Evolutionary conservation across 2,113 vertebrate species (phyloP).

Genomic region (Tyrannus savana): DNA sequence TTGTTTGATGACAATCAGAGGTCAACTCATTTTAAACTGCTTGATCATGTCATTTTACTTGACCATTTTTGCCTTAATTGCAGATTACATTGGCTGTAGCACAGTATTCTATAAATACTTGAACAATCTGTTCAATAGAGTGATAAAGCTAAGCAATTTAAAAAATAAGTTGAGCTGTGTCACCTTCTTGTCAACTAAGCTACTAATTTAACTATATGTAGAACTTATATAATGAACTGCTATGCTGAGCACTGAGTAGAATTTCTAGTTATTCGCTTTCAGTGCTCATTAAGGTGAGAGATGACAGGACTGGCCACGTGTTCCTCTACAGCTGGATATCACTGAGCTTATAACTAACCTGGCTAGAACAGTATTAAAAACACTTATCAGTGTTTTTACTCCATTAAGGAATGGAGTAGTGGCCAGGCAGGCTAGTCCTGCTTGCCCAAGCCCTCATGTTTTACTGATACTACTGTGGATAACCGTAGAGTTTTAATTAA

Average conservation of each 20-base stretch:
- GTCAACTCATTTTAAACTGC: constrained; percentile 47
- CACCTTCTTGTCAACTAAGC: constrained; percentile 71
- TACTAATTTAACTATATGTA: constrained; percentile 67
- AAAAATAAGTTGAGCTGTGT: constrained; percentile 71
- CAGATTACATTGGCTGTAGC: constrained; percentile 11
- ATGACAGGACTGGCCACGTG: constrained; percentile 53
- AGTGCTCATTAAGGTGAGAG: constrained; percentile 69
- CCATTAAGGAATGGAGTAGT: constrained; percentile 53
- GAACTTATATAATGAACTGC: constrained; percentile 55
- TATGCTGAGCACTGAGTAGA: constrained; percentile 44
- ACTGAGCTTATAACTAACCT: constrained; percentile 51
- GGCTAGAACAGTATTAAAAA: constrained; percentile 52
- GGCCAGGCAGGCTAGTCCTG: neutral
- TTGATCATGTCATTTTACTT: constrained; percentile 52
- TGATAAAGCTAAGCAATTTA: constrained; percentile 72
- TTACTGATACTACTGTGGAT: neutral
- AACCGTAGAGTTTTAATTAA: neutral
- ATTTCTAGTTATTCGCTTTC: constrained; percentile 54
- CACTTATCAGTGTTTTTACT: constrained; percentile 69
- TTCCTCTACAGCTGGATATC: constrained; percentile 42
- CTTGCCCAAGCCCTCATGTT: neutral
- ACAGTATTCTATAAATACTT: constrained; percentile 64
- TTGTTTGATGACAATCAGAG: constrained; percentile 46
- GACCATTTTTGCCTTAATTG: constrained; percentile 48
- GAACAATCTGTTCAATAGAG: constrained; percentile 61